These are phyloP conservation scores for Lasiurus borealis DNA, from an alignment of 2,113 vertebrate species.

Conservation along the genomic window DNA sequence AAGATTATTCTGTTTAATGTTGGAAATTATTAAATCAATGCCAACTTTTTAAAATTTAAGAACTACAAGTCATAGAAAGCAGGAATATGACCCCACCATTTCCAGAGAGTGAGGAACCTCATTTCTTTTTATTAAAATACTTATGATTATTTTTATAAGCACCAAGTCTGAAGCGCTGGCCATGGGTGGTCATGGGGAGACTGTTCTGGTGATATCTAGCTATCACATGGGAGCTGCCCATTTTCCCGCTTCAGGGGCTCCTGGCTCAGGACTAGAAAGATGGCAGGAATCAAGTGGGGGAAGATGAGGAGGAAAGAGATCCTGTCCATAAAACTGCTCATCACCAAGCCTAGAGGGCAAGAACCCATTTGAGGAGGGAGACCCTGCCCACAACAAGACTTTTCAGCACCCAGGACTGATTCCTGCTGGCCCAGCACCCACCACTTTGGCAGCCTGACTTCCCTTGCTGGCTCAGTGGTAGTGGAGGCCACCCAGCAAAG, in stretches of 20 bases:
- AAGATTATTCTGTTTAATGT: constrained; percentile 15
- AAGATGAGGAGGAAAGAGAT: not conserved
- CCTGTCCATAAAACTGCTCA: not conserved
- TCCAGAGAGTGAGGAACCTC: not conserved
- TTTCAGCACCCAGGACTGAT: not conserved
- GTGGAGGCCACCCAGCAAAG: not conserved
- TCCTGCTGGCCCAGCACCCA: not conserved
- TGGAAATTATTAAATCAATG: not conserved
- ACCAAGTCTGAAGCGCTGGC: not conserved
- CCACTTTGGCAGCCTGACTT: too few relatives aligned
- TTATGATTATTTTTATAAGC: not conserved
- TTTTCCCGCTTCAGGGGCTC: not conserved
- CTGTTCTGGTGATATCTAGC: not conserved
- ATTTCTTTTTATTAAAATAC: not conserved
- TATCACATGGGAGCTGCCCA: not conserved
- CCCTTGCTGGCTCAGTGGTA: fast-evolving
- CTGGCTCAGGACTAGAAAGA: not conserved
- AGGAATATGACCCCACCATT: not conserved
- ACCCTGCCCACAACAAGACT: not conserved
- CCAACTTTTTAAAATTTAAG: not conserved
- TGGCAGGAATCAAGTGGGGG: not conserved
- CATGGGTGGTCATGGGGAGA: not conserved
- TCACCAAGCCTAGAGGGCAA: not conserved
- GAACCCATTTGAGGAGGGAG: not conserved
- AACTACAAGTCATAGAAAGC: not conserved